Evolutionary conservation across 2,113 vertebrate genomes (phyloP).

Genomic region (Pedionomus torquatus): DNA sequence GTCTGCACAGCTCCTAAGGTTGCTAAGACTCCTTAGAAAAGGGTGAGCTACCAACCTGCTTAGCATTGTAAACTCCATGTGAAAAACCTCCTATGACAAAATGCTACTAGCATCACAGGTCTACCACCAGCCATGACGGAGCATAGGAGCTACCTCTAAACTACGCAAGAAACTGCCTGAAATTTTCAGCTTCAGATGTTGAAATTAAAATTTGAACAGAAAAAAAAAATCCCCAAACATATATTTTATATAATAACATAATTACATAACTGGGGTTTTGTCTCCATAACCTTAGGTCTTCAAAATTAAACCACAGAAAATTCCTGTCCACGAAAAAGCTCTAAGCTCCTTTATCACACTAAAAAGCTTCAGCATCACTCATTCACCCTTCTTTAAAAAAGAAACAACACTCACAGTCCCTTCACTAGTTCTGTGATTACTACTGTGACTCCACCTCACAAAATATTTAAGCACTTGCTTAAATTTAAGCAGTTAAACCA

Average conservation of each 20-base stretch:
- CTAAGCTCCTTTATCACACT: background rate
- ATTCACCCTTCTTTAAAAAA: background rate
- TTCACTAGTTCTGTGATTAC: background rate
- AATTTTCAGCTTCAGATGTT: background rate
- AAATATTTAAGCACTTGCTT: background rate
- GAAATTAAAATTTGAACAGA: background rate
- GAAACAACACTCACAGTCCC: background rate
- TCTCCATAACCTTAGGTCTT: background rate
- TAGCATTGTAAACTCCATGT: background rate
- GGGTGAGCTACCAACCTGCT: background rate
- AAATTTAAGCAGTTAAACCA: background rate
- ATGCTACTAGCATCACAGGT: background rate
- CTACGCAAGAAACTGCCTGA: background rate
- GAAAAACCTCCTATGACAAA: background rate
- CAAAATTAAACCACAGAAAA: background rate
- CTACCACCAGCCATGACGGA: background rate
- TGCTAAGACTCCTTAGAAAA: background rate
- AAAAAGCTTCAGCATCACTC: background rate
- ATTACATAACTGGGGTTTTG: background rate
- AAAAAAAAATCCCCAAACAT: background rate
- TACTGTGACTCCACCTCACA: background rate
- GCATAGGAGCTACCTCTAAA: background rate
- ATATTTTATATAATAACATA: background rate
- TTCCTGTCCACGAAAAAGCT: background rate
- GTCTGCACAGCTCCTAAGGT: background rate